Base-by-base conservation (phyloP, 2,888 invertebrate genomes). In the Caenorhabditis sp. region DNA sequence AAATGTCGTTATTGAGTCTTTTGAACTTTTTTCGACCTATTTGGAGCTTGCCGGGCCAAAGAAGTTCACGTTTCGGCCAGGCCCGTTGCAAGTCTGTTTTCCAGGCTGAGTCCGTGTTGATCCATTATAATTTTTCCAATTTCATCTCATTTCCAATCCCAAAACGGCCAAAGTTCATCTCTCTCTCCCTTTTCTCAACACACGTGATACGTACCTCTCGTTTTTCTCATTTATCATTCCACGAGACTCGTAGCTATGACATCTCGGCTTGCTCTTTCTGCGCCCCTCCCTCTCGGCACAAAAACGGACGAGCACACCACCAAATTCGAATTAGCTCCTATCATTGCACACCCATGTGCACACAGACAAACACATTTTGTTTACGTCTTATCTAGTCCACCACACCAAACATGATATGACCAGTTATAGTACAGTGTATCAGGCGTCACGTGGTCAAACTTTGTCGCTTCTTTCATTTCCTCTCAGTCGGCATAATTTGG, bases 241-340 rank as follows among this genome's bases (percentile, higher is more conserved):
- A 58, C 68, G 52, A 68, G 17, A 68, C 43, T 27, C 30, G 22
- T 26, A 9, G 48, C 2, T 45, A 17, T 27, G 13, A 15, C 27
- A 9, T 32, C 24, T 24, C 9, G 35, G 11, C 30, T 45, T 20
- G 15, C 20, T 27, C 58, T 5, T 46, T 3, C 32, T 24, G 11
- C 30, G 15, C 20, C 15, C 13, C 32, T 20, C 7, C 15, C 30
- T 17, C 11, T 9, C 17, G 3, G 48, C 48, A 11, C n/a, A 22
- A 11, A 35, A 35, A 35, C 15, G 43, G 20, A 7, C 22, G 13
- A 17, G 15, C 45, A 70, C 20, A 37, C 35, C 27, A 53, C 43
- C 35, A 58, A 58, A 58, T 48, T 70, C 53, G 27, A 70, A 70
- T 59, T 59, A 59, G 59, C 53, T 59, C 22, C 59, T 70, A 52